These are phyloP conservation scores for Halcyon malimbica DNA, from an alignment of 2,113 vertebrate genomes.

Conservation along the genomic window DNA sequence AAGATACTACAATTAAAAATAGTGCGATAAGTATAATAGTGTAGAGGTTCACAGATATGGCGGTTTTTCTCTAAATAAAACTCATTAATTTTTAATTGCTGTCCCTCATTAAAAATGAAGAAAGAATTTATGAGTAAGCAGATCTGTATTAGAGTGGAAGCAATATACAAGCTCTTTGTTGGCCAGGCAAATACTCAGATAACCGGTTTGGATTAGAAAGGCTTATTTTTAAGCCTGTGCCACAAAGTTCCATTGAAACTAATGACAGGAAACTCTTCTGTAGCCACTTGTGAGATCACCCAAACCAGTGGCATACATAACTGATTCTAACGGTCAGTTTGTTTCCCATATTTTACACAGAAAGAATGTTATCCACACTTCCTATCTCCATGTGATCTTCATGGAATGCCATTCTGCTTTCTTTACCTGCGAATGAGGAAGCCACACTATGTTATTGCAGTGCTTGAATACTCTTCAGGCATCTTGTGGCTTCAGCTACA, in stretches of 20 bases:
- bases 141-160: neutral
- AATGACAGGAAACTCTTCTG: neutral
- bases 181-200: neutral
- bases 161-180: neutral
- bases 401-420: neutral
- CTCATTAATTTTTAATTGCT: conserved; percentile 5
- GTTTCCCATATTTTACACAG: neutral
- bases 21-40: neutral
- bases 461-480: neutral
- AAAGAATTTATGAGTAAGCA: neutral
- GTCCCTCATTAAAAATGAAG: conserved; percentile 11
- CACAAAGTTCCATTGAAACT: neutral
- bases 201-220: neutral
- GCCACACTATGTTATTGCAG: neutral
- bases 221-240: neutral
- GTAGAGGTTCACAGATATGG: neutral
- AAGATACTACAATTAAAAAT: neutral
- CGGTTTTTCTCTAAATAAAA: neutral
- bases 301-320: neutral
- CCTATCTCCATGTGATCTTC: neutral
- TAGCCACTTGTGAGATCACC: neutral
- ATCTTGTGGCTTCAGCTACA: neutral
- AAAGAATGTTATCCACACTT: neutral
- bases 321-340: neutral
- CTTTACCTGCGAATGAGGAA: neutral